phyloP scores from a whole-genome alignment of 2,888 invertebrate species.

The Mythimna vitellina region DNA sequence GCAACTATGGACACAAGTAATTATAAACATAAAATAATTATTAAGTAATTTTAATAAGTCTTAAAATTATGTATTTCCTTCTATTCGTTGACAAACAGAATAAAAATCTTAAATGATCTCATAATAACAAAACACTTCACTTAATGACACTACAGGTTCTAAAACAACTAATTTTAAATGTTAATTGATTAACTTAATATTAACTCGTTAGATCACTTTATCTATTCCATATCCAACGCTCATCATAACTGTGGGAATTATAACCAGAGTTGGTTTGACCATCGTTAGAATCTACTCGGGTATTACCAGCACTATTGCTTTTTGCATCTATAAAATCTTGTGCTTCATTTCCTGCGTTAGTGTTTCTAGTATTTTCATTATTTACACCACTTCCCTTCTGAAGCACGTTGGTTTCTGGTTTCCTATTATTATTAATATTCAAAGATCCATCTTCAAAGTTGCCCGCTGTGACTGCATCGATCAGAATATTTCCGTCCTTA shows the following conservation, averaged over 20 bases:
- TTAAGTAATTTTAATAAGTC: too few relatives aligned
- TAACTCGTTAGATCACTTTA: not conserved
- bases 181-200: not conserved
- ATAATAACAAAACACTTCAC: not conserved
- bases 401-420: not conserved
- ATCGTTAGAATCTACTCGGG: not conserved
- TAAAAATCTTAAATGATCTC: not conserved
- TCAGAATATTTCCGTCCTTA: slow-evolving; percentile 3
- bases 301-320: not conserved
- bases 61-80: too few relatives aligned
- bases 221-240: slow-evolving; percentile 36
- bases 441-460: not conserved
- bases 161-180: not conserved
- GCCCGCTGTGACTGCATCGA: slow-evolving; percentile 24
- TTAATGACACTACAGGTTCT: not conserved
- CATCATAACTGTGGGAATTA: not conserved
- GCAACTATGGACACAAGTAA: too few relatives aligned
- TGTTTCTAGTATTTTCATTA: slow-evolving; percentile 1
- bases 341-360: not conserved
- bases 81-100: not conserved
- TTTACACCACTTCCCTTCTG: not conserved
- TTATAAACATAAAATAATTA: too few relatives aligned
- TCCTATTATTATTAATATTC: not conserved
- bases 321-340: not conserved
- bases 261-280: not conserved